phyloP scores from a whole-genome alignment of 1,140 invertebrate species.

The Acromyrmex echinatior region DNA sequence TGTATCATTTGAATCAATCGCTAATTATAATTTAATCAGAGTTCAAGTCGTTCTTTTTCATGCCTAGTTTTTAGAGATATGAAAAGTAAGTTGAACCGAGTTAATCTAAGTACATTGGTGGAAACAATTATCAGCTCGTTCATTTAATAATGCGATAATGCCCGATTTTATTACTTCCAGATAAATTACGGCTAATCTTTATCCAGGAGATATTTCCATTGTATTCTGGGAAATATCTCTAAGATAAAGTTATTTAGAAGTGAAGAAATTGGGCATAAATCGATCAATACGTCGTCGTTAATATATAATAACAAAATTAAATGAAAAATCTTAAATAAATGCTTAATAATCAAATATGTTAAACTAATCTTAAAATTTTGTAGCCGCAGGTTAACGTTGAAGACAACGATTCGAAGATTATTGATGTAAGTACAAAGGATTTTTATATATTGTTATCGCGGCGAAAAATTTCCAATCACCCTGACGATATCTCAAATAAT shows the following conservation, averaged over 20 bases:
- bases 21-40: neutral
- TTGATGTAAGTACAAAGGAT: neutral
- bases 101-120: too few species aligned
- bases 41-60: neutral
- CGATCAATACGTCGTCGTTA: too few species aligned
- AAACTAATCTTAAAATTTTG: neutral
- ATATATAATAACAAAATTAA: neutral
- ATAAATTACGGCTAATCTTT: too few species aligned
- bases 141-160: too few species aligned
- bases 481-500: conserved; percentile 18
- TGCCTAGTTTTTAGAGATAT: too few species aligned
- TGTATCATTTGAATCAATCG: neutral
- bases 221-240: too few species aligned
- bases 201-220: too few species aligned
- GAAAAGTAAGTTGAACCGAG: too few species aligned
- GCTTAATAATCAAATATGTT: neutral
- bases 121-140: too few species aligned
- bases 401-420: neutral
- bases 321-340: neutral
- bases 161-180: too few species aligned
- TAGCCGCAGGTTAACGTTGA: neutral
- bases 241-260: too few species aligned
- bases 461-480: conserved; percentile 26
- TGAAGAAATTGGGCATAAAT: too few species aligned
- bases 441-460: neutral